phyloP scores from a whole-genome alignment of 1,140 invertebrate genomes.

The Hylyphantes graminicola region DNA sequence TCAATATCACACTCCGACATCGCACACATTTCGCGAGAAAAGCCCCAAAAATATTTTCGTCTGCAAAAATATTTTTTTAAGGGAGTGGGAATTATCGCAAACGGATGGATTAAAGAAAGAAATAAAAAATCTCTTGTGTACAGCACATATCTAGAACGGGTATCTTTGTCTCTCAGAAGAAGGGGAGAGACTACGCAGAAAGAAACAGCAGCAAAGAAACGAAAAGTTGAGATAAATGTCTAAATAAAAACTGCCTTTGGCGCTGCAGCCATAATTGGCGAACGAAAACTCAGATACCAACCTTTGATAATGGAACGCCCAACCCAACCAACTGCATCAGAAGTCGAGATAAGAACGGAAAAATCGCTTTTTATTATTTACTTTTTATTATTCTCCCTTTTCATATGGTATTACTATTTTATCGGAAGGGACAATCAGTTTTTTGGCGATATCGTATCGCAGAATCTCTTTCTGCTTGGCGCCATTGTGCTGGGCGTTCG shows the following conservation, averaged over 20 bases:
- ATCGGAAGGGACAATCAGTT: slow-evolving; percentile 41
- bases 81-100: not conserved
- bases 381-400: slow-evolving; percentile 40
- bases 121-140: not conserved
- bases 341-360: slow-evolving; percentile 34
- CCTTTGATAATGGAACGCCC: slow-evolving; percentile 52
- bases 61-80: not conserved
- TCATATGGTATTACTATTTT: slow-evolving; percentile 58
- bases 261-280: slow-evolving; percentile 27
- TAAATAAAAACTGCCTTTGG: slow-evolving; percentile 56
- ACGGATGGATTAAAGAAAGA: not conserved
- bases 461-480: slow-evolving; percentile 54
- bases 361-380: slow-evolving; percentile 50
- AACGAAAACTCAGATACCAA: slow-evolving; percentile 39
- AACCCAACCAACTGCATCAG: slow-evolving; percentile 48
- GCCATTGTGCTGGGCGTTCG: slow-evolving; percentile 55
- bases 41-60: not conserved
- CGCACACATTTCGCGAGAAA: slow-evolving; percentile 10
- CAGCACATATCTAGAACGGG: slow-evolving; percentile 14
- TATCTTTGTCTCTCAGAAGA: slow-evolving; percentile 21
- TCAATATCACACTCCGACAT: slow-evolving; percentile 18
- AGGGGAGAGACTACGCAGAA: slow-evolving; percentile 1
- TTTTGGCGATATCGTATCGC: slow-evolving; percentile 53
- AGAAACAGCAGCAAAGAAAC: slow-evolving; percentile 24
- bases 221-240: slow-evolving; percentile 52